Conservation (phyloP, 2,797 vertebrate species). For the Acanthurus lineatus region DNA sequence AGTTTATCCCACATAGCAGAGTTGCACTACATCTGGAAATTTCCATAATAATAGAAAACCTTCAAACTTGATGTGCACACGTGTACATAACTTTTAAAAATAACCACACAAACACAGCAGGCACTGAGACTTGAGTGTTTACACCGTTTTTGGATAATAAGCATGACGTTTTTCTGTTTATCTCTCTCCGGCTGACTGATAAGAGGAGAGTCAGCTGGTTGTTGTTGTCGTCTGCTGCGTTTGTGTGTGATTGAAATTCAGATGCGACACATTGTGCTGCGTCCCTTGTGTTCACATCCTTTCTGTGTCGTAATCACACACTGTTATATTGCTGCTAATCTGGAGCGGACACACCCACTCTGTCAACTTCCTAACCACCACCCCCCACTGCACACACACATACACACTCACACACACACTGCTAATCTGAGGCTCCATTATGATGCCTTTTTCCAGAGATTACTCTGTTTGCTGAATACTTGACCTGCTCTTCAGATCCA, state of each 20-base stretch:
- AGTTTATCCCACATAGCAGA: slow-evolving; percentile 44
- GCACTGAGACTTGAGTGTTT: slow-evolving; percentile 9
- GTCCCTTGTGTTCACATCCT: slow-evolving; percentile 17
- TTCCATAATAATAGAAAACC: slow-evolving; percentile 51
- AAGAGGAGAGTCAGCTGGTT: slow-evolving; percentile 6
- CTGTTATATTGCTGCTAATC: slow-evolving; percentile 56
- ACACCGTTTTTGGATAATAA: slow-evolving; percentile 4
- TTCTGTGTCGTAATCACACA: slow-evolving; percentile 40
- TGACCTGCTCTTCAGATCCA: slow-evolving; percentile 47
- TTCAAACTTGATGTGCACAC: background rate
- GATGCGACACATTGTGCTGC: slow-evolving; percentile 3
- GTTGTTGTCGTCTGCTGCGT: background rate
- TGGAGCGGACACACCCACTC: slow-evolving; percentile 56
- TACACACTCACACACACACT: slow-evolving; percentile 31
- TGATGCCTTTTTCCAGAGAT: slow-evolving; percentile 56
- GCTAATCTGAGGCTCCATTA: slow-evolving; percentile 62
- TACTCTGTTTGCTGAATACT: slow-evolving; percentile 63
- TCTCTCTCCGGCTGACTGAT: slow-evolving; percentile 1
- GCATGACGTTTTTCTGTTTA: background rate
- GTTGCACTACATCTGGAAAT: slow-evolving; percentile 50
- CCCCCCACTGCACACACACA: slow-evolving; percentile 22
- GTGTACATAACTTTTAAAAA: slow-evolving; percentile 10
- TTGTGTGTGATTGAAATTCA: slow-evolving; percentile 32
- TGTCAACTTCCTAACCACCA: slow-evolving; percentile 3
- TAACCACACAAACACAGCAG: slow-evolving; percentile 1